Evolutionary conservation across 2,888 invertebrate species (phyloP).

Genomic region (Diaprepes abbreviatus): DNA sequence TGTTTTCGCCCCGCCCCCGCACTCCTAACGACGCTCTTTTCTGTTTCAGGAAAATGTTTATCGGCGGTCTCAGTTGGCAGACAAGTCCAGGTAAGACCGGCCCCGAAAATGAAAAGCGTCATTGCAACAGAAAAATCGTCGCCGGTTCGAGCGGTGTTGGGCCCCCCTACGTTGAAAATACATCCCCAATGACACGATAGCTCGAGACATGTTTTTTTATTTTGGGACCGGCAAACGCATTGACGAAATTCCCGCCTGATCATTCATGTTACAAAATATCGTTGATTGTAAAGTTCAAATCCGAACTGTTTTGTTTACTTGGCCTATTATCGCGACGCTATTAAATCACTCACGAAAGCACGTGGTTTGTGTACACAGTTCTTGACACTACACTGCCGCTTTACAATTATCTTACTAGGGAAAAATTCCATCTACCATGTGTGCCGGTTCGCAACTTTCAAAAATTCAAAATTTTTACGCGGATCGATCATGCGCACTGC

Average conservation of each 20-base stretch:
- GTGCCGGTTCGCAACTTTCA: slow-evolving; percentile 19
- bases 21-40: slow-evolving; percentile 35
- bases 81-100: slow-evolving; percentile 94
- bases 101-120: not conserved
- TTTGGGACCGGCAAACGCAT: slow-evolving; percentile 14
- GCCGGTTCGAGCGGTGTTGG: not conserved
- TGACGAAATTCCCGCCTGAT: slow-evolving; percentile 15
- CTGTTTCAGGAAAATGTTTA: slow-evolving; percentile 99
- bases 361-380: slow-evolving; percentile 38
- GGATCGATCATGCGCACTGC: slow-evolving; percentile 14
- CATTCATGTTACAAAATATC: slow-evolving; percentile 6
- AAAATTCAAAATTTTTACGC: slow-evolving; percentile 35
- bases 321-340: slow-evolving; percentile 31
- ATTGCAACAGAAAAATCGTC: not conserved
- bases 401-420: not conserved
- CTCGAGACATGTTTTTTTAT: slow-evolving; percentile 4
- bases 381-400: slow-evolving; percentile 4
- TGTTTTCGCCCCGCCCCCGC: slow-evolving; percentile 49
- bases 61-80: slow-evolving; percentile 99
- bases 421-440: not conserved
- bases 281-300: slow-evolving; percentile 30
- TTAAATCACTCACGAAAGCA: slow-evolving; percentile 27
- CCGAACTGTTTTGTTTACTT: slow-evolving; percentile 39
- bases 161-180: slow-evolving; percentile 1
- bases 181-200: not conserved